Evolutionary conservation across 2,888 invertebrate species (phyloP).

Genomic region (Amblyteles armatorius): DNA sequence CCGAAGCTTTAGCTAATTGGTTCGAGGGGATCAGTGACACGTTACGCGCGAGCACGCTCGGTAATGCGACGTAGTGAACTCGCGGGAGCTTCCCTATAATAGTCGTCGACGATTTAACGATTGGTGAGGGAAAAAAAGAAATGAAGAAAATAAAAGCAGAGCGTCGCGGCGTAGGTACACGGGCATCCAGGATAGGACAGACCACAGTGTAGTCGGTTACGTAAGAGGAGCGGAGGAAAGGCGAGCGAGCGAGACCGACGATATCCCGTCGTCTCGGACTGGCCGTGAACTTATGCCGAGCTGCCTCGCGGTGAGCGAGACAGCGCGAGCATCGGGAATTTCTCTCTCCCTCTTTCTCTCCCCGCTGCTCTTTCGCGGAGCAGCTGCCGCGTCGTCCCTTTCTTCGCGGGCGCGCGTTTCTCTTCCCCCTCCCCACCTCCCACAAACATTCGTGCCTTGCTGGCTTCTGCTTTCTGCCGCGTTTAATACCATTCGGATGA

Average conservation of each 20-base stretch:
- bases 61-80: neutral
- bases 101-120: conserved; percentile 21
- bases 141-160: conserved; percentile 17
- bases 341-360: conserved; percentile 57
- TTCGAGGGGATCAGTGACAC: neutral
- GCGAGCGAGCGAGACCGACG: conserved; percentile 63
- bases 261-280: conserved; percentile 76
- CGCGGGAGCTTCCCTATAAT: conserved; percentile 17
- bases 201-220: conserved; percentile 54
- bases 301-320: conserved; percentile 71
- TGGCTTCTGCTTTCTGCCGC: conserved; percentile 1
- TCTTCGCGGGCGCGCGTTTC: conserved; percentile 31
- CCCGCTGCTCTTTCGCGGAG: conserved; percentile 40
- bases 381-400: conserved; percentile 59
- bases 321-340: conserved; percentile 69
- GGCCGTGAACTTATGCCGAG: conserved; percentile 83
- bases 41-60: neutral
- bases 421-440: conserved; percentile 1
- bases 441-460: neutral
- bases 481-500: conserved; percentile 15
- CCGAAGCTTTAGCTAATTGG: neutral
- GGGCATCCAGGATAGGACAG: conserved; percentile 53
- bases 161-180: conserved; percentile 7
- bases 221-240: conserved; percentile 51
- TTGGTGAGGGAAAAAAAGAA: neutral